Evolutionary conservation across 2,113 vertebrate species (phyloP), one percentile per base, ranked within the genome.

Genomic region (Cynopterus brachyotis): DNA sequence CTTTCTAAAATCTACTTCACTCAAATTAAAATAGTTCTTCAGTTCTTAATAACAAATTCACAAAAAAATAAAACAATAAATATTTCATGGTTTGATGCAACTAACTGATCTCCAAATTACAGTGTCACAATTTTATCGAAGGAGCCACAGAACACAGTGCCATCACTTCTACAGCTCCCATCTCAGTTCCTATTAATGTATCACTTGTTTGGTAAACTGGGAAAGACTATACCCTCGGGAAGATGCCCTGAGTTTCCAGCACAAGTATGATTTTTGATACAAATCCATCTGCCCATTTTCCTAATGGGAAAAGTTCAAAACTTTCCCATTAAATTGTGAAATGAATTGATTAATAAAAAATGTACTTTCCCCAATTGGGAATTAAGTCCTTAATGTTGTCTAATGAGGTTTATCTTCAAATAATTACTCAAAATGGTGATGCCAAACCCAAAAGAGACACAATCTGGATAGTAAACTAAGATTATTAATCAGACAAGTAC

Each of bases 361-460:
- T 95, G 78, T n/a, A 94, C 35, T 86, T 55, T 72, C 1, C 45
- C 11, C 87, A 28, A 26, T 17, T 97, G 92, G 28, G 4, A 6
- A 95, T 97, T 97, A 88, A 86, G 35, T 50, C 81, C 24, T 96
- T 92, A 93, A 87, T 97, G 69, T 93, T 92, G 60, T 94, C 82
- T 98, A 97, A 97, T 96, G 78, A 96, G 82, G 55, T 95, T 89
- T 97, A 57, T 97, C 95, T 89, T 88, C 40, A 97, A 98, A 96
- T 97, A 97, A 97, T 98, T 95, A 97, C 82, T 89, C 30, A 94
- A 97, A 98, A 94, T 28, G 82, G 10, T 82, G 91, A 67, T 70
- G 12, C 15, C 60, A 97, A 96, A 73, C 17, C 79, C 73, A 88
- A 53, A 4, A n/a, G 47, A 67, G 37, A 69, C 45, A 97, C 91